Evolutionary conservation across 2,797 vertebrate species (phyloP).

Genomic region (Heterohyrax brucei): DNA sequence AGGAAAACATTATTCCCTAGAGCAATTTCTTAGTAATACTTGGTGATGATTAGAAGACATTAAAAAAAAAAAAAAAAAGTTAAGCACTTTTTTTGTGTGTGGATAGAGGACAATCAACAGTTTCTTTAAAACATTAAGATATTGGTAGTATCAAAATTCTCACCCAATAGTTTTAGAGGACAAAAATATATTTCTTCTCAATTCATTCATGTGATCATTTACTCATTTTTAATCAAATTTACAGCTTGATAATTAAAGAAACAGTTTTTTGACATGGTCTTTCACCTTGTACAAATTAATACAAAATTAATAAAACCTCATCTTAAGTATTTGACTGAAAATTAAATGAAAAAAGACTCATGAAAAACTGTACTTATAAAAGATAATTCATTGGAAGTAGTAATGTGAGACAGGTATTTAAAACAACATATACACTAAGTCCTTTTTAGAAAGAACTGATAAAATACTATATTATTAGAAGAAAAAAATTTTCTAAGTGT

Average conservation of each 20-base stretch:
- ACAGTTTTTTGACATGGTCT: constrained; percentile 38
- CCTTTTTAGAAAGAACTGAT: constrained; percentile 2
- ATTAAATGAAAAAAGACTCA: not conserved
- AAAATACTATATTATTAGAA: constrained; percentile 22
- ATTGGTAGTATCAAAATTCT: constrained; percentile 63
- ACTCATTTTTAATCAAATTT: constrained; percentile 73
- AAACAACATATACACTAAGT: not conserved
- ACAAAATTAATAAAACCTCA: not conserved
- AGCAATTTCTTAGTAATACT: constrained; percentile 68
- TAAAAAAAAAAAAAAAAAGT: not conserved
- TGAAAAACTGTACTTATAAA: constrained; percentile 34
- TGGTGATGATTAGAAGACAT: constrained; percentile 80
- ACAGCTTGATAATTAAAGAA: constrained; percentile 65
- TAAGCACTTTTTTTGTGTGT: constrained; percentile 66
- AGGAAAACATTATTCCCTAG: constrained; percentile 79
- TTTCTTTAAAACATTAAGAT: constrained; percentile 64
- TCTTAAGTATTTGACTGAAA: not conserved
- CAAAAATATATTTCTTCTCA: constrained; percentile 74
- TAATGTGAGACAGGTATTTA: not conserved
- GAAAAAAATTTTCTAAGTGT: constrained; percentile 38
- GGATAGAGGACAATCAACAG: constrained; percentile 42
- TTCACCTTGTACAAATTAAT: constrained; percentile 4
- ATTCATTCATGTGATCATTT: constrained; percentile 41
- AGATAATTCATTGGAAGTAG: not conserved
- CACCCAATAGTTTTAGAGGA: constrained; percentile 63